A percentile compares a stretch with the other conserved stretches of the same genome.
phyloP scores from a whole-genome alignment of 2,888 invertebrate species.

The Zootermopsis nevadensis region DNA sequence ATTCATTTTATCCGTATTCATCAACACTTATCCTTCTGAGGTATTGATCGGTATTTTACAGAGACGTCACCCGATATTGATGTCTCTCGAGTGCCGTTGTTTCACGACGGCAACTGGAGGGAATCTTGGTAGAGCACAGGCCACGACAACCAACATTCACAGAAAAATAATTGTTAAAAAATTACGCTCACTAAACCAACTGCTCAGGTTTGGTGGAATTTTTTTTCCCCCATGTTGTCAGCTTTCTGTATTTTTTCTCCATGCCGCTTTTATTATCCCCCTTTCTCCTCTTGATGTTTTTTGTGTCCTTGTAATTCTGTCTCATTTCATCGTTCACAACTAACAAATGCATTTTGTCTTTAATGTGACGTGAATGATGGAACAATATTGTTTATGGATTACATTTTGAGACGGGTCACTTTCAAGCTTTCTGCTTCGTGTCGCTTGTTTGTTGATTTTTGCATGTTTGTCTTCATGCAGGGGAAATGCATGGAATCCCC shows the following conservation, averaged over 20 bases:
- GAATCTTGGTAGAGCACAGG: conserved; percentile 53
- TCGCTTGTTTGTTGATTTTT: no score
- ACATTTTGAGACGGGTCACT: no score
- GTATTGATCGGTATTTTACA: conserved; percentile 48
- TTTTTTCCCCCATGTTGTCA: conserved; percentile 20
- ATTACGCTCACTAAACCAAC: conserved; percentile 45
- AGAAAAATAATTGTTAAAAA: conserved; percentile 39
- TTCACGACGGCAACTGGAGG: conserved; percentile 55
- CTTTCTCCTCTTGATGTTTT: no score
- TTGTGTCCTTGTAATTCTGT: no score
- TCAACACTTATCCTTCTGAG: not conserved
- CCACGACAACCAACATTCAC: conserved; percentile 24
- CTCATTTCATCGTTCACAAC: no score
- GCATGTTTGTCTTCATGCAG: no score
- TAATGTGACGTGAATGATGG: no score
- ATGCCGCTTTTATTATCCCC: no score
- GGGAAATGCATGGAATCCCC: no score
- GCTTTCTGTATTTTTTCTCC: conserved; percentile 6
- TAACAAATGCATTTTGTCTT: no score
- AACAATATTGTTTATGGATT: no score
- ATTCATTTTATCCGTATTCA: not conserved
- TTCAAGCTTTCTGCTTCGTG: no score
- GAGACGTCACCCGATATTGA: conserved; percentile 54
- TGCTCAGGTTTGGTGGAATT: conserved; percentile 48
- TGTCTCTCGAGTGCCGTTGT: conserved; percentile 55